Evolutionary conservation across 2,113 vertebrate genomes (phyloP).

Genomic region (Lynx canadensis): DNA sequence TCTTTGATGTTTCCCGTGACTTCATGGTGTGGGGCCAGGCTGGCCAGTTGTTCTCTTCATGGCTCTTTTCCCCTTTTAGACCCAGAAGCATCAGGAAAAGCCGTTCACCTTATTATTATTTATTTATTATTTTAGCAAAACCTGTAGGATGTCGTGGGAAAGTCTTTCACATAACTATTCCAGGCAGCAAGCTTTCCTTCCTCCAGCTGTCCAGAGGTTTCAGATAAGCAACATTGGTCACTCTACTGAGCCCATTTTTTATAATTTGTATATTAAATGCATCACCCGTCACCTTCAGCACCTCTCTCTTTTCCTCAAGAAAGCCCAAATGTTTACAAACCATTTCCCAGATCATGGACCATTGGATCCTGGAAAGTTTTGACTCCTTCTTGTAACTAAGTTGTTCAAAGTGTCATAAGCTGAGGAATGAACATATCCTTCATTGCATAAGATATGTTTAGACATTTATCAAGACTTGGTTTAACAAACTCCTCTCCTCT

Average conservation of each 20-base stretch:
- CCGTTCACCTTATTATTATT: neutral
- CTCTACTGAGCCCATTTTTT: neutral
- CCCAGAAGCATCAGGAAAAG: neutral
- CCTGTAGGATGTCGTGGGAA: neutral
- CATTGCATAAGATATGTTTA: neutral
- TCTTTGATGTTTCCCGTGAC: neutral
- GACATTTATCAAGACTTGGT: slow-evolving; percentile 20
- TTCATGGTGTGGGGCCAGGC: neutral
- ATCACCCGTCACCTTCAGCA: neutral
- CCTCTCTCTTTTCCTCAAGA: neutral
- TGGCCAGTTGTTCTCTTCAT: neutral
- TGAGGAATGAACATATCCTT: neutral
- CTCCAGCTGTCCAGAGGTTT: neutral
- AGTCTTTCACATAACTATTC: neutral
- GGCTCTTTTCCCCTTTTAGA: neutral
- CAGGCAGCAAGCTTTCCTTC: neutral
- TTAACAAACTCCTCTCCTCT: neutral
- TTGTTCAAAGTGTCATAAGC: neutral
- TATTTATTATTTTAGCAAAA: neutral
- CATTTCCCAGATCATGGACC: neutral
- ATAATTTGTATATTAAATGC: neutral
- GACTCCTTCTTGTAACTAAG: slow-evolving; percentile 1
- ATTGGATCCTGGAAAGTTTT: slow-evolving; percentile 12
- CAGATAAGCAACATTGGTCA: neutral
- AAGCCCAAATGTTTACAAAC: neutral